A percentile compares a stretch with the other conserved stretches of the same genome.
These are phyloP conservation scores for Albula glossodonta DNA, from an alignment of 2,113 vertebrate species.

Conservation along the genomic window DNA sequence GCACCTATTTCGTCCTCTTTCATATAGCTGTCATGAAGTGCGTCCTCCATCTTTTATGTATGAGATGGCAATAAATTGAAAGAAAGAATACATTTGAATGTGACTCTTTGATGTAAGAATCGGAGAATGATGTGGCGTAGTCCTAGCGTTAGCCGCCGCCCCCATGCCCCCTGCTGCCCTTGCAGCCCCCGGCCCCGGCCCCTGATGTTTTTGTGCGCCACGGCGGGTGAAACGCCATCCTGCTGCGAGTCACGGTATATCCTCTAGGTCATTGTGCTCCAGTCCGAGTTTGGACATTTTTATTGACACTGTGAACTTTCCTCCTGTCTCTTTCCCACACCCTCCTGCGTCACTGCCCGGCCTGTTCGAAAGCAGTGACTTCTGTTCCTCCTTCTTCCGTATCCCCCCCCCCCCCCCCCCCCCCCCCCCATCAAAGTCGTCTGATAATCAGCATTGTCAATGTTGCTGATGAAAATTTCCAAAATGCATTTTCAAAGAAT, in stretches of 20 bases:
- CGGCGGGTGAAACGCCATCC: neutral
- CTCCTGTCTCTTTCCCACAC: conserved; percentile 3
- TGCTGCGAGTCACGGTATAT: neutral
- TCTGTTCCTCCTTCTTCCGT: neutral
- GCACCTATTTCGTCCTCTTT: too few relatives aligned
- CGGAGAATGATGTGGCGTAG: too few relatives aligned
- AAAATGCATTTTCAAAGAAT: neutral
- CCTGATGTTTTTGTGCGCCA: neutral
- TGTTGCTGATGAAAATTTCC: neutral
- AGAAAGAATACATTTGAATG: too few relatives aligned
- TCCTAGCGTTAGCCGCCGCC: too few relatives aligned
- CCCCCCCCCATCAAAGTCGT: neutral
- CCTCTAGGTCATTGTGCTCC: neutral
- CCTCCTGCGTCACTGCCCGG: neutral
- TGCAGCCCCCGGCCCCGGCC: too few relatives aligned
- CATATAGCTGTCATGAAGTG: too few relatives aligned
- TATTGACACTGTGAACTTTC: conserved; percentile 16
- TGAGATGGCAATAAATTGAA: too few relatives aligned
- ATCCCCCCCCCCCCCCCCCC: neutral
- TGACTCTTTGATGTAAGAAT: too few relatives aligned
- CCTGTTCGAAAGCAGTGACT: neutral
- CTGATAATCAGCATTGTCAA: neutral
- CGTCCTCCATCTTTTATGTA: too few relatives aligned
- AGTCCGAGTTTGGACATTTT: neutral
- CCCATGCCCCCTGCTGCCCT: too few relatives aligned